phyloP scores from a whole-genome alignment of 2,888 invertebrate species.

The Epirrita christyi region DNA sequence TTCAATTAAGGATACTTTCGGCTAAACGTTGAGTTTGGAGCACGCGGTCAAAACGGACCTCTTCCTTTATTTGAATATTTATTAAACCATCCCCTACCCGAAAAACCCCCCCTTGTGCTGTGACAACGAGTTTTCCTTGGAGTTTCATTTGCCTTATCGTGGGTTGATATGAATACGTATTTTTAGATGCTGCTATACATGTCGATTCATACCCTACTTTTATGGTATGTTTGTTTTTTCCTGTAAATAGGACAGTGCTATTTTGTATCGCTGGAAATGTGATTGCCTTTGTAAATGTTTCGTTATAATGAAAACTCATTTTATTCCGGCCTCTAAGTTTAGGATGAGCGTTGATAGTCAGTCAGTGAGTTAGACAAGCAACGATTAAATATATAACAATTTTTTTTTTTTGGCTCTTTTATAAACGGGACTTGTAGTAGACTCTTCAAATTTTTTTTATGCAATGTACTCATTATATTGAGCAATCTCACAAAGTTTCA shows the following conservation, averaged over 20 bases:
- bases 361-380: too few relatives aligned
- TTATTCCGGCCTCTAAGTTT: too few relatives aligned
- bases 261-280: not conserved
- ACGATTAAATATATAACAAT: too few relatives aligned
- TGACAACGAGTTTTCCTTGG: conserved; percentile 57
- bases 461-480: too few relatives aligned
- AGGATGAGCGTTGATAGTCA: too few relatives aligned
- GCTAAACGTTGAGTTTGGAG: conserved; percentile 26
- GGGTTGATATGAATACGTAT: conserved; percentile 13
- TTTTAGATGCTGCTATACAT: conserved; percentile 12
- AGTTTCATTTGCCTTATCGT: conserved; percentile 60
- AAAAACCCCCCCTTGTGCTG: conserved; percentile 50
- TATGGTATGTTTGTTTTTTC: conserved; percentile 9
- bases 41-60: conserved; percentile 48
- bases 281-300: not conserved
- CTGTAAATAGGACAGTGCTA: not conserved
- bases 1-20: conserved; percentile 31
- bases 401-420: too few relatives aligned
- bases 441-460: too few relatives aligned
- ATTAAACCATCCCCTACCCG: conserved; percentile 63
- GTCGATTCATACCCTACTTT: conserved; percentile 8
- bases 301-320: too few relatives aligned
- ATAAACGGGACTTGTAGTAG: too few relatives aligned
- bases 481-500: too few relatives aligned
- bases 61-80: conserved; percentile 76